Conservation (phyloP, 2,797 vertebrate genomes). For the Lepidocolaptes lacrymiger region DNA sequence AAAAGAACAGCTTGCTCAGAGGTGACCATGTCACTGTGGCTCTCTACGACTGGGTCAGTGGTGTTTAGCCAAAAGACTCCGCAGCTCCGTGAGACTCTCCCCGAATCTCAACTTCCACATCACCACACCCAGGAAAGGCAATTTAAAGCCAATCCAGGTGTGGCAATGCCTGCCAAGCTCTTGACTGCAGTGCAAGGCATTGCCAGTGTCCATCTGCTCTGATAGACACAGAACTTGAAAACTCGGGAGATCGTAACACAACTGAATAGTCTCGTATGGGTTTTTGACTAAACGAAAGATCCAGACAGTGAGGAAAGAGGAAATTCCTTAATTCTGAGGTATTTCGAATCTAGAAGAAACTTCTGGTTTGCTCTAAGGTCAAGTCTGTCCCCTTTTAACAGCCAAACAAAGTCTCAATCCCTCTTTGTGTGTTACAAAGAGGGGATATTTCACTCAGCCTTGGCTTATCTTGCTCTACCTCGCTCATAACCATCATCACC, state of each 20-base stretch:
- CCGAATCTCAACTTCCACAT: neutral
- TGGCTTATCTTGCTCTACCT: neutral
- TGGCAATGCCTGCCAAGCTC: neutral
- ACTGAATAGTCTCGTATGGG: neutral
- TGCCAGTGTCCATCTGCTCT: neutral
- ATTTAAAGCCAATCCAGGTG: neutral
- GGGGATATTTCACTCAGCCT: constrained; percentile 20
- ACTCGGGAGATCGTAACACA: neutral
- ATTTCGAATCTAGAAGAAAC: neutral
- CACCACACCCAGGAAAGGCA: neutral
- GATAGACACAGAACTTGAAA: neutral
- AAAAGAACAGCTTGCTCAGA: neutral
- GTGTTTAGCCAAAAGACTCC: neutral
- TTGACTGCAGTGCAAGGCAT: neutral
- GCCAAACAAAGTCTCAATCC: neutral
- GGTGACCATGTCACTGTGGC: neutral
- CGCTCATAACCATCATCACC: neutral
- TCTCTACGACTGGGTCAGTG: neutral
- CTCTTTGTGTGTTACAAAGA: neutral
- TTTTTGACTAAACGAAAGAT: neutral
- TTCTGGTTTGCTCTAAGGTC: neutral
- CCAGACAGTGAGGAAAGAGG: neutral
- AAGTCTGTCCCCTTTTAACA: neutral
- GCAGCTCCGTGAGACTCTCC: neutral
- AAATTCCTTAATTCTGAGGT: neutral